phyloP scores from a whole-genome alignment of 2,888 invertebrate genomes.

The Dione juno region DNA sequence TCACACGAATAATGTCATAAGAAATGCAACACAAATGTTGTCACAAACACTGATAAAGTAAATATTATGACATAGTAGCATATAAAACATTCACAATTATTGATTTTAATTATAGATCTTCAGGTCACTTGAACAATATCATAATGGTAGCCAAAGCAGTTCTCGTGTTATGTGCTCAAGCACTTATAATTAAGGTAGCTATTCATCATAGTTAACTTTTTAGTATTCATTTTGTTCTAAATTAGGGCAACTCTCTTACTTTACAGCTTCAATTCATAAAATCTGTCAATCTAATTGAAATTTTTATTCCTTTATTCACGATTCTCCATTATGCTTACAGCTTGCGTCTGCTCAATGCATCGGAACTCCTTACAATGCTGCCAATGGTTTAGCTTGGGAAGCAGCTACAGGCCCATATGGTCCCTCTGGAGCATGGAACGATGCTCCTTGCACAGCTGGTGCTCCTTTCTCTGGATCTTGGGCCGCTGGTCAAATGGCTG shows the following conservation, averaged over 20 bases:
- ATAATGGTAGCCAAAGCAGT: slow-evolving; percentile 7
- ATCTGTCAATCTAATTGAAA: too few relatives aligned
- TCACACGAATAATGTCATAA: neutral
- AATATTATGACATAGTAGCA: neutral
- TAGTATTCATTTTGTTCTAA: neutral
- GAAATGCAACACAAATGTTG: neutral
- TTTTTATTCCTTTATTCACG: too few relatives aligned
- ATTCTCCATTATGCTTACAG: slow-evolving; percentile 30
- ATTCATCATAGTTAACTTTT: too few relatives aligned
- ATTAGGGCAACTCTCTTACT: neutral
- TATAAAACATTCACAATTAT: slow-evolving; percentile 5
- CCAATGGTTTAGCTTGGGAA: slow-evolving; percentile 24
- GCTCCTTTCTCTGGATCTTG: slow-evolving; percentile 25
- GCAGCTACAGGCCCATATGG: slow-evolving; percentile 18
- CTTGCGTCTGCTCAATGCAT: slow-evolving; percentile 39
- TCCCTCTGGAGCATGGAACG: slow-evolving; percentile 13
- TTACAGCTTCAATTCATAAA: too few relatives aligned
- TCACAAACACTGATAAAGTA: neutral
- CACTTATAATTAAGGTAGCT: slow-evolving; percentile 24
- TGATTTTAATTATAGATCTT: slow-evolving; percentile 2
- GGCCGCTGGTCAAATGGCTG: slow-evolving; percentile 18
- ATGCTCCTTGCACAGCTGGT: neutral
- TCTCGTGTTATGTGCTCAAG: slow-evolving; percentile 28
- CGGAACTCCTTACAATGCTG: slow-evolving; percentile 33
- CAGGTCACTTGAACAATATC: slow-evolving; percentile 1